Conservation (phyloP, 2,113 vertebrate genomes). For the Kryptolebias marmoratus region DNA sequence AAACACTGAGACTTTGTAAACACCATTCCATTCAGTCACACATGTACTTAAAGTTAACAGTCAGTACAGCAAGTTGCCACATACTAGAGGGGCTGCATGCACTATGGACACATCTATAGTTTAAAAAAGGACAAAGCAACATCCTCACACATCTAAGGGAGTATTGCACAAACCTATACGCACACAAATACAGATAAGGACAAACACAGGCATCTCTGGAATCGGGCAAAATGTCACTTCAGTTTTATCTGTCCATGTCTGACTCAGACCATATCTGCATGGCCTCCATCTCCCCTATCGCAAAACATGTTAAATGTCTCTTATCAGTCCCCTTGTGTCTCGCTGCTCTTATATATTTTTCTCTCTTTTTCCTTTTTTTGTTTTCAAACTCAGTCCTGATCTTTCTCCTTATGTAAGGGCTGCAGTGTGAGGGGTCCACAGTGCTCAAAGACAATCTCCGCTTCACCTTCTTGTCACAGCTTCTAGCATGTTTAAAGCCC, state of each 20-base stretch:
- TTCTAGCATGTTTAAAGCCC: constrained; percentile 3
- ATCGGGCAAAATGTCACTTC: constrained; percentile 64
- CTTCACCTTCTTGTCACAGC: neutral
- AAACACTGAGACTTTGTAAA: constrained; percentile 32
- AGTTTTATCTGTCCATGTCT: constrained; percentile 57
- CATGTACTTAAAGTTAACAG: constrained; percentile 17
- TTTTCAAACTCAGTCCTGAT: constrained; percentile 24
- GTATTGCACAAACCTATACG: constrained; percentile 39
- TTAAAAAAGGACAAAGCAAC: constrained; percentile 21
- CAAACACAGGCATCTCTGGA: constrained; percentile 60
- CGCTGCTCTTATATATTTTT: constrained; percentile 71
- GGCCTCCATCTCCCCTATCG: constrained; percentile 52
- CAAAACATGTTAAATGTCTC: constrained; percentile 57
- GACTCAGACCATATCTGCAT: constrained; percentile 41
- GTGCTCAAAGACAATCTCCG: neutral
- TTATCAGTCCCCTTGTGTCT: constrained; percentile 45
- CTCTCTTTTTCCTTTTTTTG: constrained; percentile 10
- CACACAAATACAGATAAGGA: constrained; percentile 65
- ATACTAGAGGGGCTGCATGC: neutral
- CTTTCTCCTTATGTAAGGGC: constrained; percentile 18
- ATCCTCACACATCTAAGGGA: constrained; percentile 19
- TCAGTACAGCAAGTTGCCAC: constrained; percentile 17
- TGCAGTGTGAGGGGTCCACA: constrained; percentile 13
- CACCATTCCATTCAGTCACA: constrained; percentile 21
- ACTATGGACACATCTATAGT: constrained; percentile 21